Percentiles rank a stretch among this genome's conserved stretches.
Evolutionary conservation across 2,888 invertebrate species (phyloP).

Genomic region (Idaea biselata): DNA sequence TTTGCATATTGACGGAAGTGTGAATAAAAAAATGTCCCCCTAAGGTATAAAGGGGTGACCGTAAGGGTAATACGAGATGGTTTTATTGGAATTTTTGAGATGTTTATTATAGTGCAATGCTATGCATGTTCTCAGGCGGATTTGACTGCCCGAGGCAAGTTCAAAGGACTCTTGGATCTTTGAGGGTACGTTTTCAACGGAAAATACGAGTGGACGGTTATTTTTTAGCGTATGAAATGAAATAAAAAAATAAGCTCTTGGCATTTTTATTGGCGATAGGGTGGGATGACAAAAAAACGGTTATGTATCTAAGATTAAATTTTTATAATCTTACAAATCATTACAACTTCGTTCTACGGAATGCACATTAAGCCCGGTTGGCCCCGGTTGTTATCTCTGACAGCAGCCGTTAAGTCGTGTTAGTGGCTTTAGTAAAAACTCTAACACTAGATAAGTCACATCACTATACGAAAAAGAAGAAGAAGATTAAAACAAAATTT

Average conservation of each 20-base stretch:
- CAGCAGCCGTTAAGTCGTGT: no score
- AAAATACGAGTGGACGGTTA: constrained; percentile 24
- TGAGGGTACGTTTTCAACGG: constrained; percentile 51
- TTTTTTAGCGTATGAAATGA: not conserved
- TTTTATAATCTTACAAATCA: not conserved
- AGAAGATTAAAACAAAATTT: not conserved
- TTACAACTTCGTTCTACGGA: no score
- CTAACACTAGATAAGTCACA: no score
- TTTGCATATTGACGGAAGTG: constrained; percentile 79
- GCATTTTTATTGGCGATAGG: not conserved
- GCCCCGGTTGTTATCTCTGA: no score
- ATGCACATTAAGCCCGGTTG: no score
- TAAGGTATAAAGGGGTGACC: constrained; percentile 68
- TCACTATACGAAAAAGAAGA: no score
- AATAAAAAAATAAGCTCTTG: not conserved
- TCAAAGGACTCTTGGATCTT: constrained; percentile 41
- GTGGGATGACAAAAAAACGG: not conserved
- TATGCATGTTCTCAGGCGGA: constrained; percentile 75
- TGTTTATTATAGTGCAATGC: constrained; percentile 58
- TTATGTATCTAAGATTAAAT: not conserved
- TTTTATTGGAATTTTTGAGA: constrained; percentile 59
- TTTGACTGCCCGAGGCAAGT: constrained; percentile 68
- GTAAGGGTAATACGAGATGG: constrained; percentile 66
- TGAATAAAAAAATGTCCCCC: constrained; percentile 78
- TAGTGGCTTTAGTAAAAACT: no score